phyloP scores from a whole-genome alignment of 2,113 vertebrate species.

The Larimichthys crocea region DNA sequence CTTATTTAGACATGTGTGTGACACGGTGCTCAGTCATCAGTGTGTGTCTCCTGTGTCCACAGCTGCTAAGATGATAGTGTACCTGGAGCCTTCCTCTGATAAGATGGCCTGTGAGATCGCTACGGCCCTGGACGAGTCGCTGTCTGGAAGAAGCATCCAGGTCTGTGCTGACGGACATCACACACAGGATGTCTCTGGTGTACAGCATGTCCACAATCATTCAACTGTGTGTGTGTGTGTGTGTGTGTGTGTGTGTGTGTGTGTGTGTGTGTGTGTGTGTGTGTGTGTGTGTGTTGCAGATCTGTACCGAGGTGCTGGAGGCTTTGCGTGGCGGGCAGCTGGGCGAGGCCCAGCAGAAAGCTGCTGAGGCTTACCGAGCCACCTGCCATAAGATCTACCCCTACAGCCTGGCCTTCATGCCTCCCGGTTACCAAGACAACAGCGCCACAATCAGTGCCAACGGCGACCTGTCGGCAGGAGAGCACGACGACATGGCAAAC shows the following conservation, averaged over 20 bases:
- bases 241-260: too few relatives aligned
- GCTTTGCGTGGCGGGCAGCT: conserved; percentile 90
- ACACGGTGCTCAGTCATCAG: too few relatives aligned
- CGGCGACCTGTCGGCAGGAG: conserved; percentile 92
- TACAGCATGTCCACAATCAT: background rate
- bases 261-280: too few relatives aligned
- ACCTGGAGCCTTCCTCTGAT: conserved; percentile 91
- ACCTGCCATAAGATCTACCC: conserved; percentile 94
- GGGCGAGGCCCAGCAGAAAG: conserved; percentile 90
- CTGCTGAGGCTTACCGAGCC: conserved; percentile 90
- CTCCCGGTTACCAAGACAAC: conserved; percentile 95
- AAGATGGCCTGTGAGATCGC: conserved; percentile 91
- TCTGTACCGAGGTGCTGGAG: conserved; percentile 92
- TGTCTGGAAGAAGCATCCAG: conserved; percentile 90
- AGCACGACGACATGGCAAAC: conserved; percentile 92
- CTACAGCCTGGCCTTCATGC: conserved; percentile 95
- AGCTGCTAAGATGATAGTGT: conserved; percentile 95
- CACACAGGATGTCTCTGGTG: background rate
- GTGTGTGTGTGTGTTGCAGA: conserved; percentile 74
- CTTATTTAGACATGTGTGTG: too few relatives aligned
- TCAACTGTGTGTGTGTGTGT: too few relatives aligned
- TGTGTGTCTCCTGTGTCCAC: background rate
- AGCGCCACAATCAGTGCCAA: conserved; percentile 89
- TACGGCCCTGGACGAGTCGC: conserved; percentile 89
- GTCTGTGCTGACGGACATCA: conserved; percentile 73